Conservation (phyloP, 1,140 invertebrate species). For the Leptinotarsa defecta region DNA sequence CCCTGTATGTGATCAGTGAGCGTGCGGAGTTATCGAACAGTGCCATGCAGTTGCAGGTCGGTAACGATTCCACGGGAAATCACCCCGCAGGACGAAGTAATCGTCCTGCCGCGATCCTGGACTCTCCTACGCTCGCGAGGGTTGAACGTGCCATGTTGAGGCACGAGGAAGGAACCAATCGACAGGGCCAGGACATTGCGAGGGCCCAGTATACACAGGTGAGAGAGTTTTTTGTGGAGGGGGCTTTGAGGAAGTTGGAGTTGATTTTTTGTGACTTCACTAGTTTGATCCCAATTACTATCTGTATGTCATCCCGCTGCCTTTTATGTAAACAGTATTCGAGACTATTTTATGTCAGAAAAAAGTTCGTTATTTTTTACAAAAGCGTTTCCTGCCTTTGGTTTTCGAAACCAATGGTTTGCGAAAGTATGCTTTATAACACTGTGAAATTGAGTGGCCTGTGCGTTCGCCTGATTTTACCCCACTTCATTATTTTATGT, state of each 20-base stretch:
- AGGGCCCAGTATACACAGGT: slow-evolving; percentile 50
- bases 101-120: slow-evolving; percentile 59
- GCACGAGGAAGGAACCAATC: slow-evolving; percentile 55
- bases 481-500: no score
- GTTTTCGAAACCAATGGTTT: no score
- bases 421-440: no score
- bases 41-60: slow-evolving; percentile 43
- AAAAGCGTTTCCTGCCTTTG: no score
- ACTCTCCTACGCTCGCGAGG: slow-evolving; percentile 62
- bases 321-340: no score
- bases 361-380: no score
- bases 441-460: no score
- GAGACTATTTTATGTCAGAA: no score
- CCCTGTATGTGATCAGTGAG: not conserved
- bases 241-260: not conserved
- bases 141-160: slow-evolving; percentile 61
- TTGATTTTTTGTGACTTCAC: not conserved
- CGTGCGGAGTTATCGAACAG: slow-evolving; percentile 1
- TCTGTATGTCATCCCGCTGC: no score
- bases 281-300: no score
- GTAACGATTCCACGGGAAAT: slow-evolving; percentile 13
- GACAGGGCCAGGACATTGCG: slow-evolving; percentile 42
- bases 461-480: no score
- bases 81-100: slow-evolving; percentile 14
- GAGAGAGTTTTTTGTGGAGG: slow-evolving; percentile 2